phyloP scores from a whole-genome alignment of 2,888 invertebrate species.

The Xiphydria camelus region DNA sequence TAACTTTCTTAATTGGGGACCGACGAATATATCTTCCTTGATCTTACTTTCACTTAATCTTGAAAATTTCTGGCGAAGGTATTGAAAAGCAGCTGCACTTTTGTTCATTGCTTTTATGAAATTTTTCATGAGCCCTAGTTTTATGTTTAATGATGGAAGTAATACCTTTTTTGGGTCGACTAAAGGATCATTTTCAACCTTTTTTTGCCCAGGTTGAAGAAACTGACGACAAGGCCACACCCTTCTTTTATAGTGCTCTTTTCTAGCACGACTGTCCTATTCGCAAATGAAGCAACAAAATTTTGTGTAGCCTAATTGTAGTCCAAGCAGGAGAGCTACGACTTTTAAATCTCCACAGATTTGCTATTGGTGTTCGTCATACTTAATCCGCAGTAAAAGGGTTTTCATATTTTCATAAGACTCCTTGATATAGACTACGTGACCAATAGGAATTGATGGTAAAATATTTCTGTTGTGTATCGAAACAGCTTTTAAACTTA shows the following conservation, averaged over 20 bases:
- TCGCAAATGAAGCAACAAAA: conserved; percentile 18
- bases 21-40: conserved; percentile 35
- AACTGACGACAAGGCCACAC: conserved; percentile 8
- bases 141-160: conserved; percentile 16
- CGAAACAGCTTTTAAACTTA: conserved; percentile 26
- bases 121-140: conserved; percentile 36
- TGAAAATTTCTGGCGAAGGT: conserved; percentile 19
- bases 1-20: conserved; percentile 32
- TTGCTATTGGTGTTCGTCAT: conserved; percentile 35
- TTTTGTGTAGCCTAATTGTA: conserved; percentile 24
- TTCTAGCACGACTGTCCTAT: conserved; percentile 12
- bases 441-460: conserved; percentile 37
- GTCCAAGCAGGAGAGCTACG: conserved; percentile 32
- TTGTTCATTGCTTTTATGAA: conserved; percentile 26
- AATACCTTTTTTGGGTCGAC: conserved; percentile 12
- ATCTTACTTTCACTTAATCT: conserved; percentile 30
- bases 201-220: conserved; percentile 9
- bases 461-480: conserved; percentile 34
- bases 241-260: conserved; percentile 8
- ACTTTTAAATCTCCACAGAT: conserved; percentile 42
- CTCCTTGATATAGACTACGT: conserved; percentile 39
- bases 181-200: conserved; percentile 7
- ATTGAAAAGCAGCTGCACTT: conserved; percentile 17
- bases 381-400: conserved; percentile 30
- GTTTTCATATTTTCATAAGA: conserved; percentile 39